These are phyloP conservation scores for Halocaridina rubra DNA, from an alignment of 2,888 invertebrate species.

Conservation along the genomic window DNA sequence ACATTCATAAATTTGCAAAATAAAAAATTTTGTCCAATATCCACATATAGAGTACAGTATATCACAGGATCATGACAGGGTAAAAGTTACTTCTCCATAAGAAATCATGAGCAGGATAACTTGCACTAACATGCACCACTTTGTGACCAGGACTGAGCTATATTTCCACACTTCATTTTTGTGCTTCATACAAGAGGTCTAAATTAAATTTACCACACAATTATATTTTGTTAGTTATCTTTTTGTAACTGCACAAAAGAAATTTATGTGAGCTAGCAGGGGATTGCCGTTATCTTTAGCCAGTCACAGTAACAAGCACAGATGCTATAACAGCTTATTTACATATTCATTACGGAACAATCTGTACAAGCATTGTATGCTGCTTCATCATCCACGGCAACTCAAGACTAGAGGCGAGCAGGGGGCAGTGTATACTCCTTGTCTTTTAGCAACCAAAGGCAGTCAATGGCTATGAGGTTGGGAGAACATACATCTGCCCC, in stretches of 20 bases:
- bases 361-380: conserved; percentile 1
- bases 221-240: too few relatives aligned
- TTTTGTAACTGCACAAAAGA: too few relatives aligned
- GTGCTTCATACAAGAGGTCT: conserved; percentile 43
- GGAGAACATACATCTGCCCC: conserved; percentile 29
- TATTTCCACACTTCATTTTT: conserved; percentile 25
- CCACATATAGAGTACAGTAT: too few relatives aligned
- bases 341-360: background rate
- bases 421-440: conserved; percentile 38
- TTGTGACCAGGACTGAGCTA: conserved; percentile 46
- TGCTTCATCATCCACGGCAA: conserved; percentile 31
- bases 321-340: background rate
- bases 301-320: conserved; percentile 28
- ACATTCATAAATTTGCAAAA: too few relatives aligned
- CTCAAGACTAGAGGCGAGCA: conserved; percentile 56
- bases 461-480: conserved; percentile 17
- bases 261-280: conserved; percentile 27
- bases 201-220: too few relatives aligned
- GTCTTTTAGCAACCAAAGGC: conserved; percentile 50
- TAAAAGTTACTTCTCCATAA: background rate
- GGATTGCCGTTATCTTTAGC: background rate
- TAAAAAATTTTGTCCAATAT: too few relatives aligned
- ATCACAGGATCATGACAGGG: too few relatives aligned
- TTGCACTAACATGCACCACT: conserved; percentile 18
- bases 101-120: background rate